These are phyloP conservation scores for Eciton burchellii DNA, from an alignment of 1,140 invertebrate genomes.

Conservation along the genomic window DNA sequence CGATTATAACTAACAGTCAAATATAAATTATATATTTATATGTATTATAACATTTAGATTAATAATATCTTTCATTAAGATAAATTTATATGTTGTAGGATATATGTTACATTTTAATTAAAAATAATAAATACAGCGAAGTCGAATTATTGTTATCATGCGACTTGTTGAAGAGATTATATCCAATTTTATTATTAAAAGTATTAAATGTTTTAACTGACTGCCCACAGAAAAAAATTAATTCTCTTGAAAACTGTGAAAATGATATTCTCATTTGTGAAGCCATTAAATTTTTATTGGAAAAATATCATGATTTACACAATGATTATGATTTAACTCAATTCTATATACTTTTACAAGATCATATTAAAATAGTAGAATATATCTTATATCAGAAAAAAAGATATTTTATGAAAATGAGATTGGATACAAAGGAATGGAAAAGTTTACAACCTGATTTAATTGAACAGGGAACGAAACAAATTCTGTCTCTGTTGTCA, in stretches of 20 bases:
- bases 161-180: constrained; percentile 70
- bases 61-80: neutral
- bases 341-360: constrained; percentile 66
- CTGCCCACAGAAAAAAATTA: constrained; percentile 33
- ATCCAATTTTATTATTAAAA: constrained; percentile 76
- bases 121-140: constrained; percentile 70
- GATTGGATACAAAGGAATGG: constrained; percentile 27
- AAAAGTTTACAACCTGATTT: constrained; percentile 4
- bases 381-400: constrained; percentile 75
- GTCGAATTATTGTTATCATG: constrained; percentile 72
- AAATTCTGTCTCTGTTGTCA: constrained; percentile 70
- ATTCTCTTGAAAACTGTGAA: constrained; percentile 53
- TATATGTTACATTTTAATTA: constrained; percentile 72
- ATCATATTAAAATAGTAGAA: constrained; percentile 70
- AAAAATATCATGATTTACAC: constrained; percentile 68
- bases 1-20: neutral
- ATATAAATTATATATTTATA: constrained; percentile 20
- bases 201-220: constrained; percentile 58
- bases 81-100: constrained; percentile 71
- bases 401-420: neutral
- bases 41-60: neutral
- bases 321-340: constrained; percentile 67
- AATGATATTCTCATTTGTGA: constrained; percentile 65
- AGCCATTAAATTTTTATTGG: constrained; percentile 74
- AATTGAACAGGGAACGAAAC: constrained; percentile 64